Base-by-base conservation (phyloP, 1,140 invertebrate species). In the Cotesia glomerata region DNA sequence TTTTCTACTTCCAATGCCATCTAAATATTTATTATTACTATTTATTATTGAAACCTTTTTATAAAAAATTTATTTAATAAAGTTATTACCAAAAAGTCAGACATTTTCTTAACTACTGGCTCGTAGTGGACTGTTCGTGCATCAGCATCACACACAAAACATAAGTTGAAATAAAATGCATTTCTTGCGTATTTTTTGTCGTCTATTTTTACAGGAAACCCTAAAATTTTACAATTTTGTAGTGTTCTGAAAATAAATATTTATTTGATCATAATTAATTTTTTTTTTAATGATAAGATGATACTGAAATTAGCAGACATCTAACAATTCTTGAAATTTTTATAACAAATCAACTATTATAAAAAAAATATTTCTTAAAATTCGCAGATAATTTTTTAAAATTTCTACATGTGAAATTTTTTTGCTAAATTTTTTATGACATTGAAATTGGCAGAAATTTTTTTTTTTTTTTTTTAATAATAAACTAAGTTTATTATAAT, bases 111-210 rank as follows among this genome's bases (percentile, higher is more conserved):
- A 0, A 98, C 94, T 56, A 98, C 93, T 0, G 94, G 91, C 83
- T 98, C 97, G 88, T 97, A 98, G 78, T 96, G 95, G 1, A 96
- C 93, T 13, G 95, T 96, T 66, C 95, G 90, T 0, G 95, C 93
- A 87, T 93, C 93, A 39, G 93, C 92, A 79, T 97, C 94, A 83
- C 95, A 98, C 0, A 98, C 96, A 86, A 99, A 97, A 83, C 97
- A 98, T 3, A 98, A 84, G 86, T 99, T 99, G 85, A 98, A 99
- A 67, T 97, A 93, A 77, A 96, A 94, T 34, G 95, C 94, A 89
- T 99, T 98, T 74, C 97, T 88, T n/a, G 92, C 91, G 89, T 98
- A 98, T 78, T 95, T 95, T 63, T 93, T 90, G 80, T 96, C 92
- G 77, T 96, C 93, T 69, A 99, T 97, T 76, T 92, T 90, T 35